Conservation (phyloP, 2,888 invertebrate species). For the Archips xylosteana region DNA sequence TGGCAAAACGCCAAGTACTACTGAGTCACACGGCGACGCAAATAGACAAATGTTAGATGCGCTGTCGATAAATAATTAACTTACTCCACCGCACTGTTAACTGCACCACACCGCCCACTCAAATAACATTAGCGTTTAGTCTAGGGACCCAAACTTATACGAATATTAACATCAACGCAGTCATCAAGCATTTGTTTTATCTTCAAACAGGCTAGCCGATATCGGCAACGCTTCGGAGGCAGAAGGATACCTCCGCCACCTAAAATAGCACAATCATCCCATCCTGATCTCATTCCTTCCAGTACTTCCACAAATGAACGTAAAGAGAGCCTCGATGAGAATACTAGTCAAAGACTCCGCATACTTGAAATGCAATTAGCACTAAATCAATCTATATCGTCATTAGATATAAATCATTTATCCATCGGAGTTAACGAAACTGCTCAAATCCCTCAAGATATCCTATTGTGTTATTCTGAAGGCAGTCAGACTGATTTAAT, state of each 20-base stretch:
- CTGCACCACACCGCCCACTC: slow-evolving; percentile 16
- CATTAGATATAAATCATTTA: slow-evolving; percentile 68
- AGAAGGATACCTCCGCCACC: slow-evolving; percentile 69
- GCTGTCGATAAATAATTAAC: slow-evolving; percentile 52
- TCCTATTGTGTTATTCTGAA: slow-evolving; percentile 66
- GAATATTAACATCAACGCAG: slow-evolving; percentile 37
- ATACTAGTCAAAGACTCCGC: slow-evolving; percentile 61
- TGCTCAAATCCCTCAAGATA: slow-evolving; percentile 75
- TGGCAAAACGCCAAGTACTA: slow-evolving; percentile 67
- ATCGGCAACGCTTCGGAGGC: slow-evolving; percentile 76
- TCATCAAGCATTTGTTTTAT: slow-evolving; percentile 59
- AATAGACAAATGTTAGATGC: slow-evolving; percentile 52
- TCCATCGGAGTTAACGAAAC: slow-evolving; percentile 72
- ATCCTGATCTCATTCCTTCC: slow-evolving; percentile 66
- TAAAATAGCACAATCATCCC: slow-evolving; percentile 62
- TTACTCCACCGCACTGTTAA: slow-evolving; percentile 33
- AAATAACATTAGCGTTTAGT: slow-evolving; percentile 16
- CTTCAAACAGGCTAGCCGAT: slow-evolving; percentile 81
- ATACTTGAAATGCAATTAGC: slow-evolving; percentile 78
- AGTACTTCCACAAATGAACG: slow-evolving; percentile 54
- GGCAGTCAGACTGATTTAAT: slow-evolving; percentile 77
- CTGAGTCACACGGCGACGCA: slow-evolving; percentile 66
- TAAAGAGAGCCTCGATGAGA: slow-evolving; percentile 61
- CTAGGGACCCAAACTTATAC: slow-evolving; percentile 28
- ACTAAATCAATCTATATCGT: slow-evolving; percentile 72